Evolutionary conservation across 2,888 invertebrate genomes (phyloP), one percentile per base, ranked within the genome.

Genomic region (Ischnura elegans): DNA sequence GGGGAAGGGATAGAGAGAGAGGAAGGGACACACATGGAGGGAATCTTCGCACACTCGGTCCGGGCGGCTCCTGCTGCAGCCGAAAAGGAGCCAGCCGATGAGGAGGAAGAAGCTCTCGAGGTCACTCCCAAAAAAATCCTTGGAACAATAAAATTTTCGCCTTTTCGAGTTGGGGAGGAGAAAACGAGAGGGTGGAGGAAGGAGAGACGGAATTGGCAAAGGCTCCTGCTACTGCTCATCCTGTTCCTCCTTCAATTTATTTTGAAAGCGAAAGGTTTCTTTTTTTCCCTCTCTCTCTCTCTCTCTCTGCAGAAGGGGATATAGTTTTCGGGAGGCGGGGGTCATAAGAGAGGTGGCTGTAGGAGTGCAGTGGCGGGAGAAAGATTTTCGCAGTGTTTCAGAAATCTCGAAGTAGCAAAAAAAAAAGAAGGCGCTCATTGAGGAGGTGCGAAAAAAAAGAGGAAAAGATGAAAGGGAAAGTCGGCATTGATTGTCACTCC

Each of bases 91-190:
- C 29, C 25, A n/a, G n/a, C 25, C n/a, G 2, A 47, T 47, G 47
- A 16, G 61, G 1, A 61, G 61, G n/a, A 46, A 46, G 66, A 90
- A 66, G 66, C 43, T 61, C 90, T 66, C 51, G 43, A 76, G 76
- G 90, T 43, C 42, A 66, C 61, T 66, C 21, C 90, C 90, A 90
- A 90, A 90, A 90, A 87, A 90, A 66, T n/a, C 76, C 61, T 61
- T 61, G 61, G 55, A 66, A 90, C 90, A 90, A 90, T 90, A 90
- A 90, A 90, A 90, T 90, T 61, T 43, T n/a, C 90, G 16, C 29
- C 61, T n/a, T 36, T 5, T 0, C 36, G 76, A 16, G 76, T 36
- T 29, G 10, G 36, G 36, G 76, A 61, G 10, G n/a, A 61, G 61
- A 61, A 3, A 25, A 21, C 19, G 61, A 29, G 76, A 36, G 36